Conservation (phyloP, 1,140 invertebrate genomes). For the Philotrypesis tridentata region DNA sequence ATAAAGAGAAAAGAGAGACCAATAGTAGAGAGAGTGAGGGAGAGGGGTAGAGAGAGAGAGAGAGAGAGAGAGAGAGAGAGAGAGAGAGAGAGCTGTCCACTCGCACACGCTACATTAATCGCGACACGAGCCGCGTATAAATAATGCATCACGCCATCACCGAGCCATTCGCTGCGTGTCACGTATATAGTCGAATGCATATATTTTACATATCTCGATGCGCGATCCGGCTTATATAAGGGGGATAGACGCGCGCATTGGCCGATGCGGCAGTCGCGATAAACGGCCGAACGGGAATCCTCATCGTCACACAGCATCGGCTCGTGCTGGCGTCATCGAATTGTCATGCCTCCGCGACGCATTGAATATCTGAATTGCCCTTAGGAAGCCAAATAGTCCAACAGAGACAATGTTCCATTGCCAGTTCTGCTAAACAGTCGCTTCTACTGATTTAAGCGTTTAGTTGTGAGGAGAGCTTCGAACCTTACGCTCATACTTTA, state of each 20-base stretch:
- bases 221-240: neutral
- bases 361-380: constrained; percentile 39
- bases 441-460: too few species aligned
- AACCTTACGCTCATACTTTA: too few species aligned
- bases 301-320: constrained; percentile 8
- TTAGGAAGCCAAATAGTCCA: constrained; percentile 33
- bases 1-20: neutral
- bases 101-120: constrained; percentile 18
- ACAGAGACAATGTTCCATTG: too few species aligned
- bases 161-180: neutral
- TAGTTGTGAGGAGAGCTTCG: too few species aligned
- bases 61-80: neutral
- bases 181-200: constrained; percentile 10
- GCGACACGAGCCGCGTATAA: constrained; percentile 24
- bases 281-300: neutral
- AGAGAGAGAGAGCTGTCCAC: neutral
- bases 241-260: neutral
- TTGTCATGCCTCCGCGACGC: constrained; percentile 24
- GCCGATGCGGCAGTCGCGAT: neutral
- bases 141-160: constrained; percentile 33
- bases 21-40: neutral
- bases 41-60: neutral
- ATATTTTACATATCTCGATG: constrained; percentile 35
- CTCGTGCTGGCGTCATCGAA: neutral
- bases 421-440: neutral